Conservation (phyloP, 2,797 vertebrate genomes). For the Antrozous pallidus region DNA sequence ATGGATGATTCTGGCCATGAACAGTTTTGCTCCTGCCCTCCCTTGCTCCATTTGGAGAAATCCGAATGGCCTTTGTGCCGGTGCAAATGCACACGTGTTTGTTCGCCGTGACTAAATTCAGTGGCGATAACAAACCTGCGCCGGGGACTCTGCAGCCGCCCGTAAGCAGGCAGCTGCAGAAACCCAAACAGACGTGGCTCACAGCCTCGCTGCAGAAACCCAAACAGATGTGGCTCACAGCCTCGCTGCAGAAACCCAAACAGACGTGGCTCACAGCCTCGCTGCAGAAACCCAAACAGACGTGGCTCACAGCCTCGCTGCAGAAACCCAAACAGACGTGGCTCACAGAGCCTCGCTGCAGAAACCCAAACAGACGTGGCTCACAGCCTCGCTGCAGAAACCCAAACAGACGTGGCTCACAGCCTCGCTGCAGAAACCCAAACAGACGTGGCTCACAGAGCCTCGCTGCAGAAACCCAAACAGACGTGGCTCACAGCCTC, state of each 20-base stretch:
- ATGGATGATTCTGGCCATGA: neutral
- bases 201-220: neutral
- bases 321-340: too few species aligned
- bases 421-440: conserved; percentile 56
- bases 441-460: conserved; percentile 39
- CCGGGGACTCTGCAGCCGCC: conserved; percentile 31
- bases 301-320: too few species aligned
- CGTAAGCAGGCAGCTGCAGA: conserved; percentile 47
- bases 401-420: too few species aligned
- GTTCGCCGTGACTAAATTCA: conserved; percentile 36
- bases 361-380: too few species aligned
- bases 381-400: too few species aligned
- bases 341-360: too few species aligned
- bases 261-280: too few species aligned
- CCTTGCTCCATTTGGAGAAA: neutral
- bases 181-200: conserved; percentile 31
- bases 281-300: too few species aligned
- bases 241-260: too few species aligned
- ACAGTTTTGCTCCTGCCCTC: neutral
- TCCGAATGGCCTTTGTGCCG: neutral
- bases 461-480: too few species aligned
- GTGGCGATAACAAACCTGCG: conserved; percentile 24
- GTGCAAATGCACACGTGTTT: neutral
- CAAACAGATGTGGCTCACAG: too few species aligned
- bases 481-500: too few species aligned